These are phyloP conservation scores for Heteractis magnifica DNA, from an alignment of 92 coral and sea anemone genomes.

Conservation along the genomic window DNA sequence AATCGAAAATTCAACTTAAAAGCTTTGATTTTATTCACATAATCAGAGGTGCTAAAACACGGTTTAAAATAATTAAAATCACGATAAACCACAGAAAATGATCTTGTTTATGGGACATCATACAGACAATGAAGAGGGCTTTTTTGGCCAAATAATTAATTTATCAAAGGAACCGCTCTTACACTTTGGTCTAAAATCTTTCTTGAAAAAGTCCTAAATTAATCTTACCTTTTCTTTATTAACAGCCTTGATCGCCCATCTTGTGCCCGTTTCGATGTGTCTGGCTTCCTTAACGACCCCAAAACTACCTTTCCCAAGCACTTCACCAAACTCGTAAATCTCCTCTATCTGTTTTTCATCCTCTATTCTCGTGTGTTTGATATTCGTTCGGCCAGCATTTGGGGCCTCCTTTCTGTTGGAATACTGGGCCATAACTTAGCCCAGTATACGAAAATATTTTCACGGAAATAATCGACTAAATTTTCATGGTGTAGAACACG, in stretches of 20 bases:
- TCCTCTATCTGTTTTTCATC: constrained; percentile 93
- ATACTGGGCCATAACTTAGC: constrained; percentile 57
- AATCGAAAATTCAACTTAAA: constrained; percentile 24
- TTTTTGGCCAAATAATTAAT: not conserved
- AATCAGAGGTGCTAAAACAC: not conserved
- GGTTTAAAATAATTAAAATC: not conserved
- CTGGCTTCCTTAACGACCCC: constrained; percentile 94
- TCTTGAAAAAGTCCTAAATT: not conserved
- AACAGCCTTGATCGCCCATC: constrained; percentile 95
- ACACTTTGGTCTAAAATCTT: not conserved
- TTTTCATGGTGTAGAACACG: constrained; percentile 10
- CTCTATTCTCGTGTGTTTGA: constrained; percentile 91
- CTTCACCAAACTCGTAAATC: constrained; percentile 86
- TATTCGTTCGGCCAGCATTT: constrained; percentile 45
- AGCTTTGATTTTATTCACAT: constrained; percentile 1
- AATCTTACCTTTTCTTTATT: constrained; percentile 94
- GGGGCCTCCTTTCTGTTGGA: constrained; percentile 59
- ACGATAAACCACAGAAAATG: not conserved
- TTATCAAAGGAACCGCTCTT: not conserved
- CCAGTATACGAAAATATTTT: constrained; percentile 13
- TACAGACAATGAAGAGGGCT: not conserved
- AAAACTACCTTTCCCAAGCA: constrained; percentile 95
- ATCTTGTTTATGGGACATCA: not conserved
- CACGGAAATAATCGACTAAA: constrained; percentile 1
- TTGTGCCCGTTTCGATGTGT: constrained; percentile 68